Conservation (phyloP, 92 coral and sea anemone species). For the Zoanthus sansibaricus region DNA sequence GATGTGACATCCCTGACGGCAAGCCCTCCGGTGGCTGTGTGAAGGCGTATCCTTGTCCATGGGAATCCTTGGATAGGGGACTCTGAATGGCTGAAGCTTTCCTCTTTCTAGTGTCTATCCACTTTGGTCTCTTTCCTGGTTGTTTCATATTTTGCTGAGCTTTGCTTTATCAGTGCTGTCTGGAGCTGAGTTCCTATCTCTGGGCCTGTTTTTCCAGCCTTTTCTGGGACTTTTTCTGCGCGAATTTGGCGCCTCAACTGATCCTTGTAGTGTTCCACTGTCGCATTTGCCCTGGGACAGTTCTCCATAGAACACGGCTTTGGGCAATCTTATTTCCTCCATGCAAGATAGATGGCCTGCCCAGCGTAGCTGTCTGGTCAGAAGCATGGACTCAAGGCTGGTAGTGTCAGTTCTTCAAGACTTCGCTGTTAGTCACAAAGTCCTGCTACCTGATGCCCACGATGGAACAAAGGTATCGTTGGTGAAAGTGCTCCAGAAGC, state of each 20-base stretch:
- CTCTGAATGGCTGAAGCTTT: too few species aligned
- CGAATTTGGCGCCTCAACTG: too few species aligned
- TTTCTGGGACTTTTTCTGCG: not conserved
- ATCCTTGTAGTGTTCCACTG: not conserved
- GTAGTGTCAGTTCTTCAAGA: not conserved
- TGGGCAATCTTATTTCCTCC: not conserved
- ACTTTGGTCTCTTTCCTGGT: not conserved
- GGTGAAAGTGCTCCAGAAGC: too few species aligned
- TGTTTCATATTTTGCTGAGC: not conserved
- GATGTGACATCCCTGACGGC: not conserved
- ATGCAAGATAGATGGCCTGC: not conserved
- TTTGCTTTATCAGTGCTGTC: not conserved
- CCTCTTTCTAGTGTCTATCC: not conserved
- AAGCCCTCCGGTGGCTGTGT: slow-evolving; percentile 37
- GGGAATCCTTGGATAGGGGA: slow-evolving; percentile 31
- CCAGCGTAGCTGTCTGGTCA: not conserved
- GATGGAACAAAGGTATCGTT: too few species aligned
- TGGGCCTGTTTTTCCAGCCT: not conserved
- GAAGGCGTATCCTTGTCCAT: slow-evolving; percentile 34
- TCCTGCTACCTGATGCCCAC: too few species aligned
- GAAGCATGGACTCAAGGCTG: not conserved
- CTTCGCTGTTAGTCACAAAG: not conserved
- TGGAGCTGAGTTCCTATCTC: not conserved
- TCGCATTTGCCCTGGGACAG: not conserved
- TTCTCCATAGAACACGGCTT: not conserved